Percentiles rank a stretch among this genome's conserved stretches.
Conservation (phyloP, 2,888 invertebrate species). For the Hyppa rectilinea region DNA sequence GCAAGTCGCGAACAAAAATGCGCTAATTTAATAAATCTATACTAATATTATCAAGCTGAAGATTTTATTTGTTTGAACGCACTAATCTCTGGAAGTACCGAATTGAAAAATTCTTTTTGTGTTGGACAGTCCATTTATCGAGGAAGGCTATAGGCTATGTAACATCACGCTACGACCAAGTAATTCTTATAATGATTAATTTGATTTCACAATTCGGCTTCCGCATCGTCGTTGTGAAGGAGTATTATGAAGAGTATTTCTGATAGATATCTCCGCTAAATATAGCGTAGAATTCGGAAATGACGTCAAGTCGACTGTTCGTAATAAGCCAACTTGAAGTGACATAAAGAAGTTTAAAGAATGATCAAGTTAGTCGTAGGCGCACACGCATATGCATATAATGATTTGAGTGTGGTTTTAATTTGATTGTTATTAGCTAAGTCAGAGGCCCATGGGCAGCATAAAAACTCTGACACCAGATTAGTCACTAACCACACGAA, state of each 20-base stretch:
- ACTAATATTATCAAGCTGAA: no score
- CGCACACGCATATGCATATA: neutral
- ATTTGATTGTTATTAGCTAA: no score
- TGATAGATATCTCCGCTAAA: slow-evolving; percentile 38
- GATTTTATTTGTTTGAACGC: no score
- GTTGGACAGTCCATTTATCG: no score
- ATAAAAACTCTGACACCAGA: no score
- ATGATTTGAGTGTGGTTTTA: neutral
- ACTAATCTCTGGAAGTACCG: no score
- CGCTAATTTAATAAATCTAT: no score
- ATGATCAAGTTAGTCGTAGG: slow-evolving; percentile 9
- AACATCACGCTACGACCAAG: no score
- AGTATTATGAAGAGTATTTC: slow-evolving; percentile 7
- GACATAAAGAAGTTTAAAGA: slow-evolving; percentile 9
- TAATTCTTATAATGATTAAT: neutral
- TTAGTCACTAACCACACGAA: no score
- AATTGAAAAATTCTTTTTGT: no score
- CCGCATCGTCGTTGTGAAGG: neutral
- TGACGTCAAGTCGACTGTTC: slow-evolving; percentile 26
- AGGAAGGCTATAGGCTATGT: no score
- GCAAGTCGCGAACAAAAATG: neutral
- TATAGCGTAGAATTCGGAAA: slow-evolving; percentile 46
- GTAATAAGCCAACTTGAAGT: slow-evolving; percentile 8
- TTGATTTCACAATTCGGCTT: neutral
- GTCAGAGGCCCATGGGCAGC: no score